Evolutionary conservation across 2,888 invertebrate species (phyloP), one percentile per base, ranked within the genome.

Genomic region (Patella ulyssiponensis): DNA sequence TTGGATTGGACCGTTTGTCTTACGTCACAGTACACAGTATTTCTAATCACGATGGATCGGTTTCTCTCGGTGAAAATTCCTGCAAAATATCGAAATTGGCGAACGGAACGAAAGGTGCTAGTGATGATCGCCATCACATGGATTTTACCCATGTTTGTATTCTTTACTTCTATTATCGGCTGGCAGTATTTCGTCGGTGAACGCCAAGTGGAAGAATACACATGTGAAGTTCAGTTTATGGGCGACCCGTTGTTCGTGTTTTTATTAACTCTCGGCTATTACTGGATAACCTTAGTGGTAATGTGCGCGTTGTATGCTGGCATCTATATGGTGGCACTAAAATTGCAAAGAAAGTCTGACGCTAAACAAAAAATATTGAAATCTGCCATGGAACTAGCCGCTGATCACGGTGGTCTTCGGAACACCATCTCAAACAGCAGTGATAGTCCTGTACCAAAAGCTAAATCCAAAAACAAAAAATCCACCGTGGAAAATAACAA

Each of bases 31-130:
- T 99, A 99, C 92, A 99, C 99, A 0, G 99, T 99, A 20, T 94
- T 99, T 78, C 94, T 99, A 81, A 99, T 99, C 89, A 99, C 99
- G 53, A 97, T 99, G 82, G 99, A 99, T 92, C 94, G 99, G 85
- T 99, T 97, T 92, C 99, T 99, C 92, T 98, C 98, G 53, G 99
- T 99, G 9, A 98, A 98, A 93, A 98, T 98, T 85, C 98, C 99
- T 5, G 98, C 99, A 17, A 96, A 96, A 87, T 99, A 99, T 91
- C 94, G 99, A 82, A 96, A 96, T 87, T 99, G 99, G 99, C 94
- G 98, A 76, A 98, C 98, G 5, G 97, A 98, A 89, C 95, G 95
- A 82, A 94, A 96, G 86, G 98, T 83, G 17, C 95, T 98, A 80
- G 96, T 96, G 94, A 98, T 98, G 97, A 97, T 98, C 1, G 96